phyloP scores from a whole-genome alignment of 2,797 vertebrate genomes.

The Malacoraja senta region DNA sequence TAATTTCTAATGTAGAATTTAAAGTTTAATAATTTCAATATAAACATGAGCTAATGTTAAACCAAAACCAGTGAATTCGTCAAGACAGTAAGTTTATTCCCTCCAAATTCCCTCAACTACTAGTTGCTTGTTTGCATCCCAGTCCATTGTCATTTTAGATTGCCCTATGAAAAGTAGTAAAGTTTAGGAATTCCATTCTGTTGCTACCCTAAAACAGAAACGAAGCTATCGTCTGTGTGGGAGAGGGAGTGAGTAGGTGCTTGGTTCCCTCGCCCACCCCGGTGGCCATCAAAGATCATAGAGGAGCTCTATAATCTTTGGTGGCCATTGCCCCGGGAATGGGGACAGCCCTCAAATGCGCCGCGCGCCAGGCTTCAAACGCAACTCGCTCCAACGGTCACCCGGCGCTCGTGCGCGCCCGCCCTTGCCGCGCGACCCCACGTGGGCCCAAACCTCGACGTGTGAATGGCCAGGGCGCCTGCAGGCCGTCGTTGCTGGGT shows the following conservation, averaged over 20 bases:
- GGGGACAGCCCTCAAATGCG: not conserved
- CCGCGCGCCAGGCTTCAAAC: not conserved
- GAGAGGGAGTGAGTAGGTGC: too few relatives aligned
- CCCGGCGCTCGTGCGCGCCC: not conserved
- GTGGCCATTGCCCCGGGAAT: too few relatives aligned
- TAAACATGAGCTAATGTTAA: not conserved
- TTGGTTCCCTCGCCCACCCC: not conserved
- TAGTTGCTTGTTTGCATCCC: not conserved
- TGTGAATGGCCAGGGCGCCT: not conserved
- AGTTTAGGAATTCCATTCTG: not conserved
- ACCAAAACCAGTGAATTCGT: not conserved
- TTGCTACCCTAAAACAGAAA: not conserved
- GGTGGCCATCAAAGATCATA: too few relatives aligned
- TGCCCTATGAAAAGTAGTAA: not conserved
- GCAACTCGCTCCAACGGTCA: not conserved
- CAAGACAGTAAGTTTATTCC: not conserved
- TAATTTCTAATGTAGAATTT: too few relatives aligned
- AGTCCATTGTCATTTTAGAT: not conserved
- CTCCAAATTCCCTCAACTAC: not conserved
- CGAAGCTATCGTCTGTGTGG: too few relatives aligned
- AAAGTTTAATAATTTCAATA: not conserved
- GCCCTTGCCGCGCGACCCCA: not conserved
- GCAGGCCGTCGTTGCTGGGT: not conserved
- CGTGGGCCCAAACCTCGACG: not conserved
- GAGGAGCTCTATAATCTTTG: too few relatives aligned